Conservation (phyloP, 2,113 vertebrate species). For the Sula dactylatra region DNA sequence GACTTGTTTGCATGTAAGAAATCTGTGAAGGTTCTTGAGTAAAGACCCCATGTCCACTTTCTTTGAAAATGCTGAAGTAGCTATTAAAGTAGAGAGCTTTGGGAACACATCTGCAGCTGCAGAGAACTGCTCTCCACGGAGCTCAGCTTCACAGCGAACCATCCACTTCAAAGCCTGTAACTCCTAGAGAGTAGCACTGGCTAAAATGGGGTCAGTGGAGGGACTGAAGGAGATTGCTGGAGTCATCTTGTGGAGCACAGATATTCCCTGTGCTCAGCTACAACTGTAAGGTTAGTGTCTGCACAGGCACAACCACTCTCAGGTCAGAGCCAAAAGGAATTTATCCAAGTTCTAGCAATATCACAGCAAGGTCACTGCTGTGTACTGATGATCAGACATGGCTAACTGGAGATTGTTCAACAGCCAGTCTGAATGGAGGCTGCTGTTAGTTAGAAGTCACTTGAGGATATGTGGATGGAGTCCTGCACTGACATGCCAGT, state of each 20-base stretch:
- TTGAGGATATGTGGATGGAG: background rate
- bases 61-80: background rate
- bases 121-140: background rate
- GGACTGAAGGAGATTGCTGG: background rate
- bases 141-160: background rate
- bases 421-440: background rate
- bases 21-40: background rate
- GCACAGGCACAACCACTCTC: background rate
- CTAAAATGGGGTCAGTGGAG: background rate
- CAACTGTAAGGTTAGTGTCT: background rate
- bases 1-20: background rate
- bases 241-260: background rate
- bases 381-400: background rate
- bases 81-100: background rate
- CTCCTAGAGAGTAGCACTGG: background rate
- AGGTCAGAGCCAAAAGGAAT: background rate
- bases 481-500: background rate
- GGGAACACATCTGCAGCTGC: background rate
- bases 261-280: background rate
- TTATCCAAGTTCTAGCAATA: background rate
- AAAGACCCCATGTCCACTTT: background rate
- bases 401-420: background rate
- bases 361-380: background rate
- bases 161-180: background rate
- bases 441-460: background rate